Base-by-base conservation (phyloP, 2,888 invertebrate genomes). In the Pheosia gnoma region DNA sequence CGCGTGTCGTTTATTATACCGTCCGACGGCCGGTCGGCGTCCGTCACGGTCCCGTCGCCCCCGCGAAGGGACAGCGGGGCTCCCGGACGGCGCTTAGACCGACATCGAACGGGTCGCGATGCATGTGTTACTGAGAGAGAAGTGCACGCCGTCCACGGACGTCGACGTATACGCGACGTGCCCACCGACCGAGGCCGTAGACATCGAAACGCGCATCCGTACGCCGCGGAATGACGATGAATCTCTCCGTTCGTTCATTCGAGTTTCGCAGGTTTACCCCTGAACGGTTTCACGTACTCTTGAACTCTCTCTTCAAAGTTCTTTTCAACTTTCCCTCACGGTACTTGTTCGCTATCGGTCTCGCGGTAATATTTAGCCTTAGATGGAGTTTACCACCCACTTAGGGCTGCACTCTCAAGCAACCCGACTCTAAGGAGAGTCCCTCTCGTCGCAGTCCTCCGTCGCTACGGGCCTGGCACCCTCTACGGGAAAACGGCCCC, bases 321-420 rank as follows among this genome's bases (percentile, higher is more conserved):
- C 95, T 95, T 95, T 95, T 94, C 95, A 95, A 90, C 95, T 95
- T 95, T 95, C 95, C 95, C 94, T 95, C 95, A 94, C 95, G 94
- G 94, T 94, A 95, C 94, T 95, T 95, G 90, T 91, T 93, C 90
- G 94, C 95, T 95, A 95, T 95, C 94, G 95, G 94, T 94, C 94
- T 95, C 94, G 90, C 90, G 93, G 88, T 87, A 75, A 90, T 95
- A 95, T 95, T 95, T 95, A 91, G 91, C 87, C 86, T 91, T 91
- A 89, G 90, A 90, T 88, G 90, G 89, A 91, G 87, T 94, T 95
- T 95, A 95, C 95, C 95, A 93, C 94, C 94, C 87, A 79, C 90
- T 95, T 95, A 85, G 91, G 89, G 94, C 92, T 94, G 94, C 94
- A 94, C 88, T 95, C 91, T 90, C 94, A 94, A 94, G 90, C 94